Evolutionary conservation across 1,140 invertebrate genomes (phyloP), one percentile per base, ranked within the genome.

Genomic region (Chrysopa pallens): DNA sequence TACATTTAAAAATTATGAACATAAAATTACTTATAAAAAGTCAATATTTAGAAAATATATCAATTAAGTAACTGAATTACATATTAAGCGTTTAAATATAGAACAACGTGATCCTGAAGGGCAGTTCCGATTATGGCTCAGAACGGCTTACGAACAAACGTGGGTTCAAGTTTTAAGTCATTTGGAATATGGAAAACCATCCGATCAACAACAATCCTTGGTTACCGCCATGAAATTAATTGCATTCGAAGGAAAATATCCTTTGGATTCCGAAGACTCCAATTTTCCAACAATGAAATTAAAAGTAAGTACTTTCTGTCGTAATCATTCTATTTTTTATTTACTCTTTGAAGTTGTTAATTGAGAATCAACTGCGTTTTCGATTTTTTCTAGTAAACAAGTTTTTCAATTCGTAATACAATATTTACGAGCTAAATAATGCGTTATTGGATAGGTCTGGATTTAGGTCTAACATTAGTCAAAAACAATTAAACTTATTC

Each of bases 181-280:
- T 35, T 63, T 76, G 15, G 66, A 68, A 33, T 58, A 61, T 40
- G 66, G 64, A 23, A 63, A 64, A 41, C 52, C 55, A 6, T 62
- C 60, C 41, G 63, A 74, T 27, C 67, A 74, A 42, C 48, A 66
- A 6, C 76, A 80, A 63, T 76, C 74, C 1, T 58, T 84, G 0
- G 67, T 70, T 4, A 78, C 76, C 2, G 68, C 70, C 8, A 71
- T 80, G 60, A 78, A 78, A 48, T 47, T 82, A 17, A 57, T 82
- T 46, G 61, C 69, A 12, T 64, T 63, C 15, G 78, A 83, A 59
- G 76, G 74, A n/a, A 71, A 68, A 52, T 58, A 66, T 51, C 69
- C 73, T 0, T 47, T 77, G n/a, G 69, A 75, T 46, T 48, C 46
- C 17, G 58, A 50, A 23, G 55, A 53, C 7, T 71, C 67, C 49